Evolutionary conservation across 2,113 vertebrate genomes (phyloP).

Genomic region (Cynocephalus volans): DNA sequence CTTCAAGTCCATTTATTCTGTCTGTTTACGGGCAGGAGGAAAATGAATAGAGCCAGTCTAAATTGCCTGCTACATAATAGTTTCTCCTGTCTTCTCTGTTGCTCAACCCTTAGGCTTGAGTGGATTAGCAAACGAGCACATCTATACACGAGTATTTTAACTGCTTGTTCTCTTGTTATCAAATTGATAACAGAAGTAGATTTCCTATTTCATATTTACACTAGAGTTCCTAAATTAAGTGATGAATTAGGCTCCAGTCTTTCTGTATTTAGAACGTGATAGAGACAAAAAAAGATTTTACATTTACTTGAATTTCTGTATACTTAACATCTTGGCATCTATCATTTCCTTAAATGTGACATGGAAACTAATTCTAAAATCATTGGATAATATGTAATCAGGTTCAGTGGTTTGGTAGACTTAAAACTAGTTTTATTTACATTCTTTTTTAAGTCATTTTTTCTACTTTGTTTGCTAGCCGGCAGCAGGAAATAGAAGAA

Average conservation of each 20-base stretch:
- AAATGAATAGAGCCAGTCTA: neutral
- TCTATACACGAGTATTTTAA: neutral
- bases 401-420: neutral
- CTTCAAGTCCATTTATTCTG: neutral
- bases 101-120: neutral
- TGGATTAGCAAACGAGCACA: neutral
- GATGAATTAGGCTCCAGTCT: neutral
- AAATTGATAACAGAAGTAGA: neutral
- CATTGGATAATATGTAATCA: neutral
- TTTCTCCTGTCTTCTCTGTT: neutral
- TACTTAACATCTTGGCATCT: neutral
- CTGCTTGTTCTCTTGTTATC: neutral
- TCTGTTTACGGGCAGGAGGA: neutral
- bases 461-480: conserved; percentile 85
- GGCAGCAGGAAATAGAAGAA: conserved; percentile 99
- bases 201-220: neutral
- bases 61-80: neutral
- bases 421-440: neutral
- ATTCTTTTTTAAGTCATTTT: neutral
- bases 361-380: neutral
- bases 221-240: neutral
- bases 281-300: neutral
- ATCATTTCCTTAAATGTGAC: neutral
- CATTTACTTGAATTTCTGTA: neutral
- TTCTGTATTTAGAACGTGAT: neutral